Evolutionary conservation across 2,797 vertebrate genomes (phyloP), one percentile per base, ranked within the genome.

Genomic region (Mormyrops boulengeri): DNA sequence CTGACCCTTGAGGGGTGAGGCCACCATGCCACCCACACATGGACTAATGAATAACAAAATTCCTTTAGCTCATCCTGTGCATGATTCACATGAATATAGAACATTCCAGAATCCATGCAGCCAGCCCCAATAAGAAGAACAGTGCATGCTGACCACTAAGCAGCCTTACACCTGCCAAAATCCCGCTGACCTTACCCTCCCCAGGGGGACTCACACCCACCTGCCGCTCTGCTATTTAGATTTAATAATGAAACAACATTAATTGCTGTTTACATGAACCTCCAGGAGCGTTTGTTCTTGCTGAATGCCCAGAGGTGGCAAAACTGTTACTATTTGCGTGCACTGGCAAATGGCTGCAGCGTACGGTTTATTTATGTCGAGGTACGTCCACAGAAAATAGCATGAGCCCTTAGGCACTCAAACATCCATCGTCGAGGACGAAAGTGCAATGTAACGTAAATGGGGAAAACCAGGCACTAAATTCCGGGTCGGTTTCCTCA

Each of bases 221-320:
- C 38, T 47, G 73, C 73, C 41, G 1, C 73, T 44, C 38, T n/a
- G 38, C 38, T 8, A 80, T 47, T 47, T 41, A 44, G 38, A 80
- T 80, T 80, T 80, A 80, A 80, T 80, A 80, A 80, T 80, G 41
- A 80, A 80, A 80, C 41, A 80, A 41, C 73, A 41, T 44, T 44
- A 44, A 80, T n/a, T 80, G 73, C 38, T 80, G 34, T 80, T 47
- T 80, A 47, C 73, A 47, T 47, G 73, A 80, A 47, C 73, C 73
- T 47, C 73, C 2, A 41, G 41, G 38, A 47, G 41, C 73, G 1
- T 80, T 44, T 80, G 73, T 80, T 80, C 73, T 47, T 80, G 41
- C 41, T 30, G 47, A 41, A 80, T 47, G 38, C 73, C 73, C 73
- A 80, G 73, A 41, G 73, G 73, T 80, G 73, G 73, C 17, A n/a